These are phyloP conservation scores for Metellina segmentata DNA, from an alignment of 2,888 invertebrate species.

Conservation along the genomic window DNA sequence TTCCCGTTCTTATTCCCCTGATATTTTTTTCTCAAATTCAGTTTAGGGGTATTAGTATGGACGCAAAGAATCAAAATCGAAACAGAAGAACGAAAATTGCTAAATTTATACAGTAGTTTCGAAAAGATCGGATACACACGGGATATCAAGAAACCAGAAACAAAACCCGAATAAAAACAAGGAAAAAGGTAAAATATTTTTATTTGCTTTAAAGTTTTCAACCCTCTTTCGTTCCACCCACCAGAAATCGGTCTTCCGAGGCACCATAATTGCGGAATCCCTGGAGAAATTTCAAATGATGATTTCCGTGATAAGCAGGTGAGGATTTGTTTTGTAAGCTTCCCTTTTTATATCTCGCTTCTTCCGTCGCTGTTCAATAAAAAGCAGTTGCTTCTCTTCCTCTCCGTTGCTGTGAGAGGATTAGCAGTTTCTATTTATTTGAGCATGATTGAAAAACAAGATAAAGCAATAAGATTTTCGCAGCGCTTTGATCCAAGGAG, in stretches of 20 bases:
- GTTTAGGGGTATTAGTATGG: conserved; percentile 48
- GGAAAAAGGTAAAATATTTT: conserved; percentile 40
- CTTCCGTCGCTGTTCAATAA: not conserved
- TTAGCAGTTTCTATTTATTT: conserved; percentile 27
- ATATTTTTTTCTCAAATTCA: not conserved
- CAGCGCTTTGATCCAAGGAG: not conserved
- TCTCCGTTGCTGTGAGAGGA: not conserved
- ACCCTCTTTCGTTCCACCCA: not conserved
- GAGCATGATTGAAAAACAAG: conserved; percentile 21
- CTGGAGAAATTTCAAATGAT: conserved; percentile 53
- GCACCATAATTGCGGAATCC: conserved; percentile 45
- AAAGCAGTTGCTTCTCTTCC: not conserved
- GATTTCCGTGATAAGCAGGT: conserved; percentile 52
- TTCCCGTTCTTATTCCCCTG: not conserved
- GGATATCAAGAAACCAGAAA: conserved; percentile 30
- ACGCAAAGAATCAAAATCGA: conserved; percentile 45
- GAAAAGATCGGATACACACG: conserved; percentile 48
- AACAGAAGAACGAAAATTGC: conserved; percentile 54
- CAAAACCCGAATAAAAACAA: conserved; percentile 26
- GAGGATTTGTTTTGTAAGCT: conserved; percentile 35
- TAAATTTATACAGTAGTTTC: conserved; percentile 68
- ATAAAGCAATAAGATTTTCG: not conserved
- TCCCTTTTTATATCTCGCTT: not conserved
- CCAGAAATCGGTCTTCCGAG: conserved; percentile 46
- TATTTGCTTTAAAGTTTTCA: conserved; percentile 53